Conservation (phyloP, 1,140 invertebrate genomes). For the Caenorhabditis briggsae region DNA sequence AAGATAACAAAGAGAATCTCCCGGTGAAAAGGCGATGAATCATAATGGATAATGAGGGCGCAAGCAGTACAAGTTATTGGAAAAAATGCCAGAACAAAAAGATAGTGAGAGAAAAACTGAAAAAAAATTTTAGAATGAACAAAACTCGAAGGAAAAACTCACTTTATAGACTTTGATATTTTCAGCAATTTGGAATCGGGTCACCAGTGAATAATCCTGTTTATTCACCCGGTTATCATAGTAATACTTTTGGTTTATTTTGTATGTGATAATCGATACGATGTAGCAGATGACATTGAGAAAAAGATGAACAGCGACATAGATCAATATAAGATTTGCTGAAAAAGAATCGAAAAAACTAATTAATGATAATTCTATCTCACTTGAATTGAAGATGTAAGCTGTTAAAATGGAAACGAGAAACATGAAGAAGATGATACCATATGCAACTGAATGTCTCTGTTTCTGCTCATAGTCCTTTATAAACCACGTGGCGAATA, state of each 20-base stretch:
- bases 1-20: background rate
- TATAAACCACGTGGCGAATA: slow-evolving; percentile 24
- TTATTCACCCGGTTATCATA: background rate
- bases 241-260: background rate
- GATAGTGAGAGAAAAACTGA: slow-evolving; percentile 12
- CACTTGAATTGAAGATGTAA: background rate
- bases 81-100: background rate
- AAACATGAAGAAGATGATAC: background rate
- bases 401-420: background rate
- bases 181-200: background rate
- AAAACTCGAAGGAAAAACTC: too few species aligned
- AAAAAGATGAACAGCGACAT: background rate
- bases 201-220: background rate
- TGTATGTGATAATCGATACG: background rate
- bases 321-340: background rate
- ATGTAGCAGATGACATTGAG: background rate
- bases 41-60: slow-evolving; percentile 1
- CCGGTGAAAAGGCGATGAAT: slow-evolving; percentile 8
- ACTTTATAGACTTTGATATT: background rate
- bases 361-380: background rate
- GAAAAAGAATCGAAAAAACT: background rate
- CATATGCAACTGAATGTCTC: background rate
- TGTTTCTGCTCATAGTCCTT: background rate
- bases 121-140: too few species aligned
- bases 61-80: background rate